Conservation (phyloP, 2,888 invertebrate genomes). For the Tricholauxania praeusta region DNA sequence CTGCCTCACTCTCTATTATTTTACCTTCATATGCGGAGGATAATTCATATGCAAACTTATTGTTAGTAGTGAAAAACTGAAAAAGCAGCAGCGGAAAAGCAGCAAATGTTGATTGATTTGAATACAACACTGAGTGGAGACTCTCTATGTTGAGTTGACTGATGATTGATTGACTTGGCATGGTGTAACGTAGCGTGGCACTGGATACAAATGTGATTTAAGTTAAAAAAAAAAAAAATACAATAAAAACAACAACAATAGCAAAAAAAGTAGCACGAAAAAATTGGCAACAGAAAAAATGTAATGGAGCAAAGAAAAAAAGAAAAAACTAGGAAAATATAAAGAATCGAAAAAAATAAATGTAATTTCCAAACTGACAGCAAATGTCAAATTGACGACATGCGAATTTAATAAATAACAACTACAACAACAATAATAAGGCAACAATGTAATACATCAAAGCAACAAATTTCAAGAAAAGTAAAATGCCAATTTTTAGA, state of each 20-base stretch:
- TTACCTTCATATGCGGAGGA: no score
- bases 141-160: conserved; percentile 21
- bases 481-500: not conserved
- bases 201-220: conserved; percentile 8
- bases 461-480: not conserved
- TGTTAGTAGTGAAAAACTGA: no score
- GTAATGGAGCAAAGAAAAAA: not conserved
- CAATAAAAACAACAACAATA: conserved; percentile 3
- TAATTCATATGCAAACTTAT: no score
- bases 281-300: conserved; percentile 2
- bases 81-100: not conserved
- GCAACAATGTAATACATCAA: conserved; percentile 10
- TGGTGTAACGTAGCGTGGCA: conserved; percentile 4
- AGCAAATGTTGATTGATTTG: conserved; percentile 23
- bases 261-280: not conserved
- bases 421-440: conserved; percentile 39
- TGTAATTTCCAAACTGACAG: conserved; percentile 59
- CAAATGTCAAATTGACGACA: conserved; percentile 60
- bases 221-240: not conserved
- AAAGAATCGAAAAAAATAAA: conserved; percentile 29
- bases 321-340: conserved; percentile 8
- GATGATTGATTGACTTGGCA: conserved; percentile 40
- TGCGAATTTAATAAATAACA: conserved; percentile 55
- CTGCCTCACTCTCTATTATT: no score
- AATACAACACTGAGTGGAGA: conserved; percentile 23